Evolutionary conservation across 2,888 invertebrate genomes (phyloP), one percentile per base, ranked within the genome.

Genomic region (Eudasyphora cyanicolor): DNA sequence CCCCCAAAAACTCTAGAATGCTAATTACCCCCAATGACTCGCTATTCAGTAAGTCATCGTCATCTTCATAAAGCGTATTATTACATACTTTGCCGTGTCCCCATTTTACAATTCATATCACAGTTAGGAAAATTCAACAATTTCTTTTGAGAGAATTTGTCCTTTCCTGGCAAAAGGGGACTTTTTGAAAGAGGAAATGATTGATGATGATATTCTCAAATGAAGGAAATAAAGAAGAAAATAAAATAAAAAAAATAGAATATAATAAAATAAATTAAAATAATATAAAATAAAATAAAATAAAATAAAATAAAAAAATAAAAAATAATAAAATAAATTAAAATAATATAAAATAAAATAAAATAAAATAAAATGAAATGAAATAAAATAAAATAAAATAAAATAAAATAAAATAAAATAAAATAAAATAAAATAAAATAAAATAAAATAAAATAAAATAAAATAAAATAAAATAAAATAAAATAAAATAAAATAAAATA

Each of bases 181-280:
- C n/a, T n/a, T n/a, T n/a, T n/a, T n/a, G n/a, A n/a, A n/a, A n/a
- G n/a, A n/a, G n/a, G n/a, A n/a, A n/a, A n/a, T n/a, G n/a, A n/a
- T n/a, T n/a, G n/a, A n/a, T n/a, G n/a, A n/a, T n/a, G n/a, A n/a
- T n/a, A n/a, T n/a, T n/a, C n/a, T n/a, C n/a, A 35, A 35, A 35
- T 7, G 73, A 75, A 62, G 45, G 29, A 64, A 75, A 62, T 75
- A 62, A 64, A 67, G 38, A 60, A 29, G 75, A 75, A 62, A 60
- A 62, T 57, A 75, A 62, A 60, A 49, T 62, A 75, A 62, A 60
- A 62, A 64, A 62, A 75, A 7, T 62, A 42, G 64, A 75, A 54
- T 62, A 45, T 45, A 75, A 62, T 62, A 29, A 60, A 75, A 62
- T 62, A 45, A 60, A 75, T 45, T 62, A 38, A 38, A 67, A 67